A percentile compares a stretch with the other conserved stretches of the same genome.
Evolutionary conservation across 2,113 vertebrate genomes (phyloP).

Genomic region (Campylorhamphus procurvoides): DNA sequence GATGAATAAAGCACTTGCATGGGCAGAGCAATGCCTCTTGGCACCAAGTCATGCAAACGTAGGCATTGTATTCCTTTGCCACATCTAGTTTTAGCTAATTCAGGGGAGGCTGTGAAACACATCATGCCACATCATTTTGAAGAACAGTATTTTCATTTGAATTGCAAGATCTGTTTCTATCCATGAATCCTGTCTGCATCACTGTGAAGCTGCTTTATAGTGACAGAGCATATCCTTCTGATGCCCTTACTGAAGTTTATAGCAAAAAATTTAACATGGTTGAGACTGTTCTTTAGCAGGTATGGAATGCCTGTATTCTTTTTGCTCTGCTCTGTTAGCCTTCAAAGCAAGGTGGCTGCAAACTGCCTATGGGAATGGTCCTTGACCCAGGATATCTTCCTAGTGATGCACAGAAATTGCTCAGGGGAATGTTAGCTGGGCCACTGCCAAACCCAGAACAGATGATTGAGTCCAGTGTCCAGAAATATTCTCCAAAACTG

Average conservation of each 20-base stretch:
- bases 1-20: conserved; percentile 28
- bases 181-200: not conserved
- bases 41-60: not conserved
- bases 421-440: not conserved
- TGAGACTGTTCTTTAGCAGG: not conserved
- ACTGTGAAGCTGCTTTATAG: not conserved
- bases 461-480: not conserved
- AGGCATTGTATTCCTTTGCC: conserved; percentile 43
- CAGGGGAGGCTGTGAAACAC: conserved; percentile 1
- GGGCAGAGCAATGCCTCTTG: conserved; percentile 3
- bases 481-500: not conserved
- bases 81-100: conserved; percentile 26
- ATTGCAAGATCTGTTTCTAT: not conserved
- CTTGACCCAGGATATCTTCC: not conserved
- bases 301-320: not conserved
- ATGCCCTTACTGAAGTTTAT: not conserved
- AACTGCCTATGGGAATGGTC: not conserved
- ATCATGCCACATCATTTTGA: not conserved
- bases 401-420: not conserved
- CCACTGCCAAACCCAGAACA: not conserved
- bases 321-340: not conserved
- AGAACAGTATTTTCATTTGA: conserved; percentile 5
- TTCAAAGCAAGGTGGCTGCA: not conserved
- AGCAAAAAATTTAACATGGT: not conserved
- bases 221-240: not conserved